Evolutionary conservation across 1,140 invertebrate genomes (phyloP), one percentile per base, ranked within the genome.

Genomic region (Tetramorium parvispinum): DNA sequence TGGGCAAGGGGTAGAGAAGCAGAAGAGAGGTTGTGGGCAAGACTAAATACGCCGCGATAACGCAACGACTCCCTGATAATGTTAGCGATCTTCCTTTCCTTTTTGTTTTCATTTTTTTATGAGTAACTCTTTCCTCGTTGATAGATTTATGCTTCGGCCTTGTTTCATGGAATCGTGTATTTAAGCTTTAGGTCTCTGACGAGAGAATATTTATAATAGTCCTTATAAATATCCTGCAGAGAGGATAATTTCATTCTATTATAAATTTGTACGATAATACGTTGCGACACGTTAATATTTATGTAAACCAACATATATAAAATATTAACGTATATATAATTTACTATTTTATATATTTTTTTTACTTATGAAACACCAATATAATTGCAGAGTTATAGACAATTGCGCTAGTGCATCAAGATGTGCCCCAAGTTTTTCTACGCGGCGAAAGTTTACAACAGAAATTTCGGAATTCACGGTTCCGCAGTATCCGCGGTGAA

Each of bases 11-110:
- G 82, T 53, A 53, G 68, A 59, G 68, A 61, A 73, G 57, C 70
- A 32, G 81, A 71, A 13, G 61, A 71, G 49, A 32, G 43, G 7
- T 11, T 46, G 49, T 73, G 76, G 63, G 78, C 71, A 85, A 90
- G 79, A 78, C 57, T 83, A 91, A 91, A 91, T 85, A 90, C 65
- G 70, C 61, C 61, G 82, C 81, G 91, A 92, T 92, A 92, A 92
- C 91, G 91, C 76, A 87, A 88, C 88, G 85, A 90, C 89, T 91
- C 81, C 73, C 88, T 75, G 85, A 86, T 76, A 82, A 78, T 87
- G 89, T 91, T 85, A 90, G 76, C 85, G 77, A 91, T 85, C 88
- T 90, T 79, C 71, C 77, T 46, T 21, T 78, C 16, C 8, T 55
- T 78, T 53, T 53, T 6, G 13, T 66, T 66, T 55, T 63, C 40